These are phyloP conservation scores for Thymelicus lineola DNA, from an alignment of 2,888 invertebrate species.

Conservation along the genomic window DNA sequence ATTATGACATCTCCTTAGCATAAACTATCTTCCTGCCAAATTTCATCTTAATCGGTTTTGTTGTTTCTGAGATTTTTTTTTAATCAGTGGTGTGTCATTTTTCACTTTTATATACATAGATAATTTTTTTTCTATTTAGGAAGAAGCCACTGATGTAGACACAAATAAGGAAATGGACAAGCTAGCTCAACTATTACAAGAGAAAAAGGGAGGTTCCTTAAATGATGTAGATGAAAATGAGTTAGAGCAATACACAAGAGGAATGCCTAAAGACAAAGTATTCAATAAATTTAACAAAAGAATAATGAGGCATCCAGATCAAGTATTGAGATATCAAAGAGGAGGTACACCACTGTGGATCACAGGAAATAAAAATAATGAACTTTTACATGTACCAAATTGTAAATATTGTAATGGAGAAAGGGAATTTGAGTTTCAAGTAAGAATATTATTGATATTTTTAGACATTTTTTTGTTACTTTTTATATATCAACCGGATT, in stretches of 20 bases:
- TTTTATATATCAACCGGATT: too few species aligned
- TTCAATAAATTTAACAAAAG: slow-evolving; percentile 92
- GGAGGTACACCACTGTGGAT: slow-evolving; percentile 94
- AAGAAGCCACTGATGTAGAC: slow-evolving; percentile 71
- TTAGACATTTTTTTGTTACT: too few species aligned
- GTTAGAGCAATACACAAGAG: slow-evolving; percentile 87
- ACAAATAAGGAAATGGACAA: slow-evolving; percentile 79
- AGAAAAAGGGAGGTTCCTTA: slow-evolving; percentile 87
- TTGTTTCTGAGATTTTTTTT: too few species aligned
- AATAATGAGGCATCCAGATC: slow-evolving; percentile 90
- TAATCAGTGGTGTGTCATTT: too few species aligned
- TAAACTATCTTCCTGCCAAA: too few species aligned
- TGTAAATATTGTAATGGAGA: slow-evolving; percentile 90
- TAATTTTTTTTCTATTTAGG: slow-evolving; percentile 48
- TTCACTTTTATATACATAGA: too few species aligned
- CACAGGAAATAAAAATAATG: slow-evolving; percentile 81
- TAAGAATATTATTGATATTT: background rate
- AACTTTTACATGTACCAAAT: slow-evolving; percentile 86
- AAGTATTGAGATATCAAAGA: slow-evolving; percentile 92
- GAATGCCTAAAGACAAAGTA: slow-evolving; percentile 88
- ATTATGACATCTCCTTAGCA: too few species aligned
- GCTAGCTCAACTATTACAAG: slow-evolving; percentile 76
- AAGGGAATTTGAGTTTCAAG: slow-evolving; percentile 96
- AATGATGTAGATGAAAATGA: slow-evolving; percentile 88
- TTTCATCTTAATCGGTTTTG: too few species aligned